A percentile compares a stretch with the other conserved stretches of the same genome.
Evolutionary conservation across 2,113 vertebrate species (phyloP).

Genomic region (Otocyon megalotis): DNA sequence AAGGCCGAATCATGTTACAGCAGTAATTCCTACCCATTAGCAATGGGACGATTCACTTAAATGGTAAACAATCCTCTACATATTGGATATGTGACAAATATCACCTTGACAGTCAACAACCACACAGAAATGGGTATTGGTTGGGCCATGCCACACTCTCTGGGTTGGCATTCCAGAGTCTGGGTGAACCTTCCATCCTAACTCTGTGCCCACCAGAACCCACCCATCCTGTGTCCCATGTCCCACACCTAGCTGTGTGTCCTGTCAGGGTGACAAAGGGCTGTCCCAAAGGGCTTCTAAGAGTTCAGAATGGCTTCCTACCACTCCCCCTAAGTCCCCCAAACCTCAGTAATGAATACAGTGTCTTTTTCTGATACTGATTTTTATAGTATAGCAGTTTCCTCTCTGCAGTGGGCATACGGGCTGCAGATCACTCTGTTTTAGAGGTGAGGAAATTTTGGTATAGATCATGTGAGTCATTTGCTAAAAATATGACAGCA

Average conservation of each 20-base stretch:
- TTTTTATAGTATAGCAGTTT: not conserved
- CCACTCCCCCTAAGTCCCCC: not conserved
- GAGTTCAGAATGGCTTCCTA: not conserved
- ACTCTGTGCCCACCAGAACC: not conserved
- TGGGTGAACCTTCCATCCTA: not conserved
- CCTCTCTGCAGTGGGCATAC: not conserved
- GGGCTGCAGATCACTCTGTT: fast-evolving
- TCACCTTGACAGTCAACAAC: not conserved
- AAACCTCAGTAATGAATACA: not conserved
- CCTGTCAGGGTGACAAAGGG: not conserved
- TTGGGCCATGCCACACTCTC: not conserved
- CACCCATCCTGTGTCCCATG: not conserved
- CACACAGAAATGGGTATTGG: no score
- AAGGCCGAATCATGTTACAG: not conserved
- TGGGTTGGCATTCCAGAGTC: not conserved
- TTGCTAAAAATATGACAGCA: not conserved
- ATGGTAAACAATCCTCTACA: not conserved
- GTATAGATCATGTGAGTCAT: not conserved
- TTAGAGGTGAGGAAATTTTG: not conserved
- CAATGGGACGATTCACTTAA: not conserved
- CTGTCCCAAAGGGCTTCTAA: no score
- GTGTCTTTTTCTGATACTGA: not conserved
- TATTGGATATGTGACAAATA: not conserved
- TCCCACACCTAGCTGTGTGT: not conserved
- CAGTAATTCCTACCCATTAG: not conserved